phyloP scores from a whole-genome alignment of 2,113 vertebrate genomes.

The zebrafish (Danio rerio) region DNA sequence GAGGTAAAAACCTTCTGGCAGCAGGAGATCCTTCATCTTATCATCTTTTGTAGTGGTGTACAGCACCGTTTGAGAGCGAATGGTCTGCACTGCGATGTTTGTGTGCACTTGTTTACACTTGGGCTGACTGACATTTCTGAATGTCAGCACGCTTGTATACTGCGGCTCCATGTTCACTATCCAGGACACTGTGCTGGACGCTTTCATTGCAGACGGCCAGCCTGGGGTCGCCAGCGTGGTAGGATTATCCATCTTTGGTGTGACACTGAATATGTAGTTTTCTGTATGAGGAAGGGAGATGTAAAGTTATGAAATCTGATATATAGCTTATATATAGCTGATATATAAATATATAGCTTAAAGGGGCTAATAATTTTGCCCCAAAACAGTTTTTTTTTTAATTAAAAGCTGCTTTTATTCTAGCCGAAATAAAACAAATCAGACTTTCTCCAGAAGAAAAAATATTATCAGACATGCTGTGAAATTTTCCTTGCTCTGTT shows the following conservation, averaged over 20 bases:
- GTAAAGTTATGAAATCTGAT: no score
- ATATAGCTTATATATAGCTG: no score
- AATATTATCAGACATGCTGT: no score
- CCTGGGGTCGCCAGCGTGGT: conserved; percentile 82
- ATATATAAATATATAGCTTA: no score
- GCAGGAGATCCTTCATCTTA: conserved; percentile 62
- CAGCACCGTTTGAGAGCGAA: conserved; percentile 49
- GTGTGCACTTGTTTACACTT: conserved; percentile 77
- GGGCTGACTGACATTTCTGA: conserved; percentile 77
- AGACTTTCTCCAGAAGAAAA: no score
- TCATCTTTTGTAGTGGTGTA: conserved; percentile 82
- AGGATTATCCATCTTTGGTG: conserved; percentile 67
- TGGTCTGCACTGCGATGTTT: conserved; percentile 74
- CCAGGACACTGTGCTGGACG: conserved; percentile 84
- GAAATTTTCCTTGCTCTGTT: no score
- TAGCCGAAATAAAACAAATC: no score
- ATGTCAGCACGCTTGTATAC: conserved; percentile 77
- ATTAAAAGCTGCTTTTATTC: no score
- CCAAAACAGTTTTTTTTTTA: no score
- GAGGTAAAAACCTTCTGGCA: conserved; percentile 83
- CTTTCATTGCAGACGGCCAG: conserved; percentile 78
- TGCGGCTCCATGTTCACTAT: conserved; percentile 75
- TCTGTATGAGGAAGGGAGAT: conserved; percentile 73
- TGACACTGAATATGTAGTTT: conserved; percentile 82
- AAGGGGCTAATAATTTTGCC: no score